Percentiles rank a stretch among this genome's conserved stretches.
Conservation (phyloP, 2,888 invertebrate genomes). For the Uropetala carovei region DNA sequence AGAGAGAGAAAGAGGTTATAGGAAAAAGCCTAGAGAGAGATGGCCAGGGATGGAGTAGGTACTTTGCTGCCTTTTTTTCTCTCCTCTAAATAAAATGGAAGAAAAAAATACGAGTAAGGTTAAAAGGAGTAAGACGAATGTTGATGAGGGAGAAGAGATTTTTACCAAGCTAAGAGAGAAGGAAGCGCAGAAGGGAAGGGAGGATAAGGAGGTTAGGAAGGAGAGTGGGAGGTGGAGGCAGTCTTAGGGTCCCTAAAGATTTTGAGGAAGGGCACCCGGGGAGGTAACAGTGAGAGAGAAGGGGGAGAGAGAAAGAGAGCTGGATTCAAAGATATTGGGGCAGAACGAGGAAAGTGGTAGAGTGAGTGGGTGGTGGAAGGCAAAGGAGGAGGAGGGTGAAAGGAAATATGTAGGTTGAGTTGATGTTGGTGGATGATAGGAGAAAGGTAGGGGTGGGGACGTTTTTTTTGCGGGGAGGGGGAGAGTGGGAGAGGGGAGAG, state of each 20-base stretch:
- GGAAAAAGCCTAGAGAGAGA: not conserved
- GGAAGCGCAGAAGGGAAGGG: not conserved
- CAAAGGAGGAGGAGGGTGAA: not conserved
- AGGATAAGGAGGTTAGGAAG: conserved; percentile 9
- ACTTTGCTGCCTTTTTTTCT: not conserved
- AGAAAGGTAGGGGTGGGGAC: not conserved
- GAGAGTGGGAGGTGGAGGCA: conserved; percentile 26
- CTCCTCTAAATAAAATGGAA: conserved; percentile 4
- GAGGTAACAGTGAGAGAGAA: not conserved
- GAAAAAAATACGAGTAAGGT: conserved; percentile 26
- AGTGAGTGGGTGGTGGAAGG: not conserved
- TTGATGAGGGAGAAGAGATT: conserved; percentile 42
- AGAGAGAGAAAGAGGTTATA: not conserved
- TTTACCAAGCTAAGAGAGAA: conserved; percentile 13
- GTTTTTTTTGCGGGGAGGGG: not conserved
- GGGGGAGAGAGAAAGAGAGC: not conserved
- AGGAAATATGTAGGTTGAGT: not conserved
- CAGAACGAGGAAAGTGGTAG: conserved; percentile 33
- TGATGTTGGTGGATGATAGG: conserved; percentile 10
- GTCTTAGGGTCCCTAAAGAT: conserved; percentile 44
- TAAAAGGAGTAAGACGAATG: conserved; percentile 51
- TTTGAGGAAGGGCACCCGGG: conserved; percentile 17
- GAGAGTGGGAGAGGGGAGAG: no score
- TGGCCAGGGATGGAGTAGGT: not conserved
- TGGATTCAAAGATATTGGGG: conserved; percentile 47